A percentile compares a stretch with the other conserved stretches of the same genome.
phyloP scores from a whole-genome alignment of 2,113 vertebrate genomes.

The Phrynosoma blainvillii region DNA sequence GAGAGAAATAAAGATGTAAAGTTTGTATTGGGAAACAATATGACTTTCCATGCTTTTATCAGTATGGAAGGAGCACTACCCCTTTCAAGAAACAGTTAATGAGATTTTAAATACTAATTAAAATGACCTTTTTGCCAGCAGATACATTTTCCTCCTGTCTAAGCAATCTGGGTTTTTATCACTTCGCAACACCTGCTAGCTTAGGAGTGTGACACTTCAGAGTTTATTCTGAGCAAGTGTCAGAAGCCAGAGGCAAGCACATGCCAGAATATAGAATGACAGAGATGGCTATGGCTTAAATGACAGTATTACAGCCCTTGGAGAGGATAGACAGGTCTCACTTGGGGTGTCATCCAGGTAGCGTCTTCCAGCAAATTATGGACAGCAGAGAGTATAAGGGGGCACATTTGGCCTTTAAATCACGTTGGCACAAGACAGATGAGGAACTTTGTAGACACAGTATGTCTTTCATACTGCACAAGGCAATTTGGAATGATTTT shows the following conservation, averaged over 20 bases:
- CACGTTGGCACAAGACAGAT: slow-evolving; percentile 88
- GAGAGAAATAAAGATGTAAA: neutral
- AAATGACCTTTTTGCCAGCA: slow-evolving; percentile 42
- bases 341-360: slow-evolving; percentile 50
- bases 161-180: slow-evolving; percentile 73
- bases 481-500: slow-evolving; percentile 88
- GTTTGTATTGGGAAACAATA: neutral
- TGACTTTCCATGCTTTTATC: slow-evolving; percentile 60
- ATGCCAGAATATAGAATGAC: slow-evolving; percentile 79
- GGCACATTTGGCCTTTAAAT: slow-evolving; percentile 89
- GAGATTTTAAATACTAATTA: slow-evolving; percentile 41
- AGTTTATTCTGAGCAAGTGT: slow-evolving; percentile 69
- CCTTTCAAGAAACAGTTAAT: slow-evolving; percentile 50
- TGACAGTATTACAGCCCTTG: slow-evolving; percentile 56
- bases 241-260: slow-evolving; percentile 60
- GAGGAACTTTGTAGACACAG: slow-evolving; percentile 90
- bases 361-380: slow-evolving; percentile 23
- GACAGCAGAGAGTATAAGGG: slow-evolving; percentile 77
- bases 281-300: slow-evolving; percentile 65
- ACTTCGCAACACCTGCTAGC: slow-evolving; percentile 74
- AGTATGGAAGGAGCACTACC: neutral
- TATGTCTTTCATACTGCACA: slow-evolving; percentile 93
- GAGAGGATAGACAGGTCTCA: slow-evolving; percentile 41
- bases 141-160: slow-evolving; percentile 58
- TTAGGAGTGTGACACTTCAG: slow-evolving; percentile 69